These are phyloP conservation scores for Pristionchus japonicus DNA, from an alignment of 2,888 invertebrate species.

Conservation along the genomic window DNA sequence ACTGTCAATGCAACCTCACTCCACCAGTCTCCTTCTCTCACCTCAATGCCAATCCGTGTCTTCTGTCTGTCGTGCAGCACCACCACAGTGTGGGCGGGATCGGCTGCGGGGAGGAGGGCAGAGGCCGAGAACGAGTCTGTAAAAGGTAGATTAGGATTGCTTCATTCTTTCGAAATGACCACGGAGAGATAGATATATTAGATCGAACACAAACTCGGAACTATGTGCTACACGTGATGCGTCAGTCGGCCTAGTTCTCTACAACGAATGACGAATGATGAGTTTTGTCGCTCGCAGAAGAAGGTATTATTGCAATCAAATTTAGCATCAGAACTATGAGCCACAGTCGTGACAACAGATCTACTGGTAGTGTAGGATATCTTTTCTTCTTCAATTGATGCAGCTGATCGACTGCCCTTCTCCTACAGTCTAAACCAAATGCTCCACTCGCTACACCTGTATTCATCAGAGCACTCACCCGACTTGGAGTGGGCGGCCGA, in stretches of 20 bases:
- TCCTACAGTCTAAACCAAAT: background rate
- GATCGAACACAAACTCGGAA: too few species aligned
- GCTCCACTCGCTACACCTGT: background rate
- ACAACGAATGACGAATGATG: background rate
- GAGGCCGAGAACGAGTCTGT: background rate
- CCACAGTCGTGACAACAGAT: too few species aligned
- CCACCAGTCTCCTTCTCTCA: constrained; percentile 11
- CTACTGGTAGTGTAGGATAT: too few species aligned
- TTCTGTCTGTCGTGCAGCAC: constrained; percentile 53
- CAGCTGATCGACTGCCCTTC: too few species aligned
- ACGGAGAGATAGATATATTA: too few species aligned
- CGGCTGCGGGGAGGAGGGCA: constrained; percentile 15
- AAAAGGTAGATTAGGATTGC: background rate
- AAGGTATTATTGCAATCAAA: too few species aligned
- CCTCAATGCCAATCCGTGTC: constrained; percentile 59
- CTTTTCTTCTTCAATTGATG: too few species aligned
- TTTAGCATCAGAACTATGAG: too few species aligned
- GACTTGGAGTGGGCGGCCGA: constrained; percentile 44
- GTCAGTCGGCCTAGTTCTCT: background rate
- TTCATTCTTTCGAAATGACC: too few species aligned
- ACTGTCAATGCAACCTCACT: background rate
- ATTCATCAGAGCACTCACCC: background rate
- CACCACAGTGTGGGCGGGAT: constrained; percentile 46
- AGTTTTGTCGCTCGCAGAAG: too few species aligned
- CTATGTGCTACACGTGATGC: background rate